Base-by-base conservation (phyloP, 2,113 vertebrate genomes). In the Polypterus bichir region DNA sequence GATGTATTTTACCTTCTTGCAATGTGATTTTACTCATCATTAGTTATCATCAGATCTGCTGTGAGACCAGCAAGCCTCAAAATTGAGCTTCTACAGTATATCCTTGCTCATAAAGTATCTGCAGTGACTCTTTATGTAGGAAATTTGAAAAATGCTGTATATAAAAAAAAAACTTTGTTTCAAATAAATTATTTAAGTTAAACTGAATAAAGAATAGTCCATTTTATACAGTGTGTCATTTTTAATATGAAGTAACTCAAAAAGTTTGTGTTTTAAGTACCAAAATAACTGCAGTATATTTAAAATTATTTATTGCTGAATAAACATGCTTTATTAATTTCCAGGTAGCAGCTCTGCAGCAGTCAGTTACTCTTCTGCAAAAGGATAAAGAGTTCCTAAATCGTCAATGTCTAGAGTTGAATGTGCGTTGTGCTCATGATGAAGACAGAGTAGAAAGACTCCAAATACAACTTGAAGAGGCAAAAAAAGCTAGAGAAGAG, bases 341-440 rank as follows among this genome's bases (percentile, higher is more conserved):
- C 1, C 74, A 98, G 96, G 81, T 91, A 70, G 74, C 81, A 64
- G 81, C 83, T 4, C 71, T 89, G 74, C 89, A 90, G 59, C 96
- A 99, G 70, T 91, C 93, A 4, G 82, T 88, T 48, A 92, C 80
- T 49, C 79, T 99, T 46, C 77, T 99, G 45, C 91, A 97, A 78
- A 99, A 95, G 70, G 96, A 99, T 74, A 99, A 99, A 73, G 96
- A 98, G 4, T 99, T 95, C 66, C 84, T 98, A 47, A 91, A 87
- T 76, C 86, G 86, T 48, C 93, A 99, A 72, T 97, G 92, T 75
- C 89, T 91, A 87, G 96, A 99, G 79, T 84, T 99, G 9, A 94
- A 75, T 56, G 84, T 98, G 47, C 92, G 94, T 62, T 88, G 87
- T 77, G 91, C 92, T 3, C 92, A 95, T n/a, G 89, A 89, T 69